A percentile compares a stretch with the other conserved stretches of the same genome.
Conservation (phyloP, 1,140 invertebrate species). For the Zaprionus nigranus region DNA sequence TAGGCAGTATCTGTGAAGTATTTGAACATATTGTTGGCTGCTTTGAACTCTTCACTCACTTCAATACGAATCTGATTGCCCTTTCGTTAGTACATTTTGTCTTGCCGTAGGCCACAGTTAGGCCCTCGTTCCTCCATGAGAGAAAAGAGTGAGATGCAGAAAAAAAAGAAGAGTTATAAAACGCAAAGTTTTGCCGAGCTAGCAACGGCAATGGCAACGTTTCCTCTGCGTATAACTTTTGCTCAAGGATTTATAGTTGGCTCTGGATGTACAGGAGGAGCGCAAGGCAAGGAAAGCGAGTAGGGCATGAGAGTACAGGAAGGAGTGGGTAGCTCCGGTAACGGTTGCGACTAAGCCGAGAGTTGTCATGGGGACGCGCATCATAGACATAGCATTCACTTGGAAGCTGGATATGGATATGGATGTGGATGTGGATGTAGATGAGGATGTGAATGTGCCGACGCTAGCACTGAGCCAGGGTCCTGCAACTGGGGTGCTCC, state of each 20-base stretch:
- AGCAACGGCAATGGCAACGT: conserved; percentile 77
- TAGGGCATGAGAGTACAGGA: background rate
- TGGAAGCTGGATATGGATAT: conserved; percentile 35
- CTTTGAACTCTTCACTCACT: background rate
- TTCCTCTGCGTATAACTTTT: conserved; percentile 79
- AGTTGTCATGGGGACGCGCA: conserved; percentile 75
- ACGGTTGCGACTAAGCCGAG: conserved; percentile 44
- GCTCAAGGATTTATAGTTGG: conserved; percentile 74
- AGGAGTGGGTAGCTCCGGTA: background rate
- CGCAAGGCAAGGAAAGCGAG: background rate
- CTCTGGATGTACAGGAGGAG: conserved; percentile 11
- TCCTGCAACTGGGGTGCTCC: conserved; percentile 1
- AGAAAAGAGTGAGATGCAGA: background rate
- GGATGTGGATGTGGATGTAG: conserved; percentile 13
- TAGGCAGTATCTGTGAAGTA: background rate
- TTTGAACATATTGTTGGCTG: background rate
- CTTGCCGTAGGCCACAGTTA: conserved; percentile 1
- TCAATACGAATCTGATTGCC: background rate
- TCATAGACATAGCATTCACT: conserved; percentile 57
- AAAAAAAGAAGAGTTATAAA: conserved; percentile 60
- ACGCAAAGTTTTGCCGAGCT: conserved; percentile 64
- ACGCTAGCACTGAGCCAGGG: background rate
- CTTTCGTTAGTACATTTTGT: background rate
- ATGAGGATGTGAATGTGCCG: conserved; percentile 1
- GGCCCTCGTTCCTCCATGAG: background rate